Evolutionary conservation across 2,888 invertebrate genomes (phyloP).

Genomic region (Leistus spinibarbis): DNA sequence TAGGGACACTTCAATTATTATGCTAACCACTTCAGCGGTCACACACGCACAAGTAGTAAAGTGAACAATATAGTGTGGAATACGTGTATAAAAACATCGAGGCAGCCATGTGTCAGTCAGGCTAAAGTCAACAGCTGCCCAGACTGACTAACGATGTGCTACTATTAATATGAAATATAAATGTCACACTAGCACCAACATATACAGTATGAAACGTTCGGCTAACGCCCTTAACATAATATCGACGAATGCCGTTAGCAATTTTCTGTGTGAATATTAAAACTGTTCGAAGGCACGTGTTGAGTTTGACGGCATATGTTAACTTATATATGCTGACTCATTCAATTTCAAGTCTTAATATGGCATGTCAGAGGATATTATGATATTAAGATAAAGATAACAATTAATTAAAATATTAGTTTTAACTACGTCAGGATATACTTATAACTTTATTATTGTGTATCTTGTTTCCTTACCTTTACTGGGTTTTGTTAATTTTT

Average conservation of each 20-base stretch:
- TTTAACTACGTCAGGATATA: too few species aligned
- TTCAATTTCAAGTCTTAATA: not conserved
- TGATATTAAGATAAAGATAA: too few species aligned
- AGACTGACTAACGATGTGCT: constrained; percentile 21
- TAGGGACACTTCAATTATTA: constrained; percentile 23
- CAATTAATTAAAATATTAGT: too few species aligned
- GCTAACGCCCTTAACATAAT: constrained; percentile 10
- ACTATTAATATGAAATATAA: constrained; percentile 35
- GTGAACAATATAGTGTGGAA: not conserved
- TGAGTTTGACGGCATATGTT: constrained; percentile 2
- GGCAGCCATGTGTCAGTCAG: constrained; percentile 12
- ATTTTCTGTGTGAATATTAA: constrained; percentile 15
- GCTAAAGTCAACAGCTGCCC: constrained; percentile 22
- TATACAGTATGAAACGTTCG: not conserved
- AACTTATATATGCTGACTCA: not conserved
- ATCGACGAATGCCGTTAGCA: not conserved
- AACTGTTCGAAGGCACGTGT: not conserved
- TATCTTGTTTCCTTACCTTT: too few species aligned
- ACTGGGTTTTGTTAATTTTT: too few species aligned
- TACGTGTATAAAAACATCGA: constrained; percentile 16
- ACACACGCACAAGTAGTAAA: not conserved
- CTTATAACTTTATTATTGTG: too few species aligned
- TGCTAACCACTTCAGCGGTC: constrained; percentile 20
- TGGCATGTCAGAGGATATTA: too few species aligned
- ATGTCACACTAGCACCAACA: constrained; percentile 10